Evolutionary conservation across 1,140 invertebrate genomes (phyloP).

Genomic region (Drosophila bocki): DNA sequence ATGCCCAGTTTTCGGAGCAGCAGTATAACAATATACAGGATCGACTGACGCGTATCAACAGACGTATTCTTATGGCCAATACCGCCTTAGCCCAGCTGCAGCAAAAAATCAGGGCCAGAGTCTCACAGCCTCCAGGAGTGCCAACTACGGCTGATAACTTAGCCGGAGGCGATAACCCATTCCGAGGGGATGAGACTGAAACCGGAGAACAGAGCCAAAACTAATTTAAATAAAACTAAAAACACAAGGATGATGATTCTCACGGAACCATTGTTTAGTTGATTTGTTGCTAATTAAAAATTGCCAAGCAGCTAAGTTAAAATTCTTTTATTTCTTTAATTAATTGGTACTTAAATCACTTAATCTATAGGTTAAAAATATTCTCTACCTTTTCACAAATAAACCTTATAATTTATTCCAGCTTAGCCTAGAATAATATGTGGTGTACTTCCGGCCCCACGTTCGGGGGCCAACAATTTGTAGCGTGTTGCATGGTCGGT

Average conservation of each 20-base stretch:
- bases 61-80: slow-evolving; percentile 7
- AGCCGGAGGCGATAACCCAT: slow-evolving; percentile 25
- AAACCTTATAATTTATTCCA: background rate
- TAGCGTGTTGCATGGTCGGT: too few species aligned
- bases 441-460: too few species aligned
- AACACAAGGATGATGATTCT: background rate
- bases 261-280: background rate
- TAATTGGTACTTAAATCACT: background rate
- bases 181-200: background rate
- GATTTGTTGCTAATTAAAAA: slow-evolving; percentile 1
- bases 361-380: background rate
- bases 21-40: slow-evolving; percentile 28
- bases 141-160: background rate
- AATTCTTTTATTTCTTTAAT: background rate
- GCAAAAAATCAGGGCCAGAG: background rate
- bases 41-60: slow-evolving; percentile 12
- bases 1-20: slow-evolving; percentile 33
- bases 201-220: background rate
- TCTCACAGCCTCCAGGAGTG: too few species aligned
- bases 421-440: background rate
- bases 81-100: background rate
- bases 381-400: background rate
- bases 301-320: background rate
- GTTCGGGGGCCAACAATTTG: too few species aligned
- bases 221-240: background rate